A percentile compares a stretch with the other conserved stretches of the same genome.
Conservation (phyloP, 2,888 invertebrate genomes). For the Neria commutata region DNA sequence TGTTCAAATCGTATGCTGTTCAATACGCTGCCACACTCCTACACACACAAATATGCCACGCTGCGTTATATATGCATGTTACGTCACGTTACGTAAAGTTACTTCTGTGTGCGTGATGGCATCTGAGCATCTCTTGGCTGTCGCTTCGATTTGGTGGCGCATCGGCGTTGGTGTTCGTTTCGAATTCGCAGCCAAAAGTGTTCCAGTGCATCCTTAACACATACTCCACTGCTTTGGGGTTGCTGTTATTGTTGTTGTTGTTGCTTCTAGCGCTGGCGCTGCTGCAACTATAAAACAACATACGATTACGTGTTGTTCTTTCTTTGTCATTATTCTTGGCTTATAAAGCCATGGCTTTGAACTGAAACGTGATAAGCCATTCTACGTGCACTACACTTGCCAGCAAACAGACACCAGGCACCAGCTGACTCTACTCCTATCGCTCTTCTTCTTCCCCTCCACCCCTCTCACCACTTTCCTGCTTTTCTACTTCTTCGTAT, state of each 20-base stretch:
- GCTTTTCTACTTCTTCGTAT: constrained; percentile 36
- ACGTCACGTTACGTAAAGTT: constrained; percentile 10
- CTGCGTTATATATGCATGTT: constrained; percentile 2
- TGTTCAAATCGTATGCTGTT: background rate
- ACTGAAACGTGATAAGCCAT: constrained; percentile 45
- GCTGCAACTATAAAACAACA: constrained; percentile 35
- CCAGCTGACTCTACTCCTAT: too few species aligned
- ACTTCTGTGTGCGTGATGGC: constrained; percentile 3
- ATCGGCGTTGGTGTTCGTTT: constrained; percentile 1
- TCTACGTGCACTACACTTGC: constrained; percentile 48
- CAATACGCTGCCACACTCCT: too few species aligned
- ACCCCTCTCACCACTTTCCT: constrained; percentile 17
- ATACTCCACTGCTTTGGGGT: constrained; percentile 26
- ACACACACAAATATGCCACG: too few species aligned
- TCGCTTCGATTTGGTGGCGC: background rate
- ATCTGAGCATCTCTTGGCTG: background rate
- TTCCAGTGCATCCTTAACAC: constrained; percentile 46
- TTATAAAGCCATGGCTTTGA: constrained; percentile 42
- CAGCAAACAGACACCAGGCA: constrained; percentile 15
- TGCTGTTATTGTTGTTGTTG: constrained; percentile 5
- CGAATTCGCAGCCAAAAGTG: background rate
- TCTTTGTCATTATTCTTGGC: constrained; percentile 39
- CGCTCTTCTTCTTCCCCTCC: background rate
- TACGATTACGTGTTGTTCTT: constrained; percentile 37
- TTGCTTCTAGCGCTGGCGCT: constrained; percentile 11